phyloP scores from a whole-genome alignment of 2,113 vertebrate genomes.

The Ophiodon elongatus region DNA sequence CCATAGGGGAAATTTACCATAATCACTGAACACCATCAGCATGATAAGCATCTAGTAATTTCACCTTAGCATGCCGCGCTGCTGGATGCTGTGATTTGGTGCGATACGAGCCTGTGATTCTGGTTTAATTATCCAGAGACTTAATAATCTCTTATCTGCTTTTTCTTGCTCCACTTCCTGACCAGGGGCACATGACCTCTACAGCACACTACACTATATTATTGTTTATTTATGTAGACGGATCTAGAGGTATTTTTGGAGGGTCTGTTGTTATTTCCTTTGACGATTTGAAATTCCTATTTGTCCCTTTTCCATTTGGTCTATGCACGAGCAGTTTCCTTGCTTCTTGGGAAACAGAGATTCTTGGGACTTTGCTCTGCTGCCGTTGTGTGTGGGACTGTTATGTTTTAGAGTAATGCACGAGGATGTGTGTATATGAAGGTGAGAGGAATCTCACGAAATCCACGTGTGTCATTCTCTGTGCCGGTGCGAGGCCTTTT shows the following conservation, averaged over 20 bases:
- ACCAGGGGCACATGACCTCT: slow-evolving; percentile 56
- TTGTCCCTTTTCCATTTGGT: slow-evolving; percentile 88
- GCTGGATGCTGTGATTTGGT: slow-evolving; percentile 60
- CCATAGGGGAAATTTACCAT: slow-evolving; percentile 43
- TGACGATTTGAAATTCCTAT: slow-evolving; percentile 66
- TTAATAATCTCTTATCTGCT: slow-evolving; percentile 77
- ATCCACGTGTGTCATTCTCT: not conserved
- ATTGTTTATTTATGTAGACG: slow-evolving; percentile 76
- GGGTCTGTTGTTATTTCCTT: slow-evolving; percentile 72
- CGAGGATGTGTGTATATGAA: slow-evolving; percentile 31
- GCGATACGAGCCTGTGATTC: slow-evolving; percentile 65
- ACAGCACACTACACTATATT: slow-evolving; percentile 46
- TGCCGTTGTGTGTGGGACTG: slow-evolving; percentile 22
- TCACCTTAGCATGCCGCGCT: slow-evolving; percentile 62
- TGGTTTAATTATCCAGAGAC: slow-evolving; percentile 72
- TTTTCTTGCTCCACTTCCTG: slow-evolving; percentile 75
- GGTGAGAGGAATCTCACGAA: slow-evolving; percentile 12
- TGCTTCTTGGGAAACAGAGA: slow-evolving; percentile 87
- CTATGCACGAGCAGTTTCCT: slow-evolving; percentile 83
- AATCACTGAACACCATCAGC: slow-evolving; percentile 72
- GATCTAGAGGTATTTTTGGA: slow-evolving; percentile 70
- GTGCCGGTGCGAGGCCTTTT: slow-evolving; percentile 1
- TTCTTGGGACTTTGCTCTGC: slow-evolving; percentile 84
- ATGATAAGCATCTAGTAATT: slow-evolving; percentile 74
- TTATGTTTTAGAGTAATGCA: slow-evolving; percentile 14